phyloP scores from a whole-genome alignment of 2,113 vertebrate species.

The Polypterus senegalus region DNA sequence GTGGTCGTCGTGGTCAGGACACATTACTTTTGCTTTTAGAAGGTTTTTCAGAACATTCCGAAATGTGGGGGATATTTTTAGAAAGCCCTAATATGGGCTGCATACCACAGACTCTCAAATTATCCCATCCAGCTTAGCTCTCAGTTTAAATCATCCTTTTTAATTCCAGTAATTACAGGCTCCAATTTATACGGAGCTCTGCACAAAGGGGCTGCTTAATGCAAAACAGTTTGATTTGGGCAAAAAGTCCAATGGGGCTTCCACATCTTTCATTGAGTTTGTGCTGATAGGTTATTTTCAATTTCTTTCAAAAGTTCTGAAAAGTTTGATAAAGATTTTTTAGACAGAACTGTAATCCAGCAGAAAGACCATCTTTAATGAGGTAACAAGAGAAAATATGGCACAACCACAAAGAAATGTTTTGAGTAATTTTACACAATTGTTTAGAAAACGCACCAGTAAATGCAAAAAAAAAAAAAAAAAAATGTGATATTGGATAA shows the following conservation, averaged over 20 bases:
- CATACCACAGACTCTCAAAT: conserved; percentile 76
- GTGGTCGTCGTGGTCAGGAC: conserved; percentile 43
- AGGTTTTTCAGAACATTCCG: conserved; percentile 60
- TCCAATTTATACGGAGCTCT: conserved; percentile 64
- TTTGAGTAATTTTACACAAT: too few species aligned
- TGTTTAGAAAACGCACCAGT: too few species aligned
- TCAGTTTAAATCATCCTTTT: conserved; percentile 72
- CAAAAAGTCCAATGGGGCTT: conserved; percentile 55
- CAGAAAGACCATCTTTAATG: too few species aligned
- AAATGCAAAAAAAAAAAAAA: too few species aligned
- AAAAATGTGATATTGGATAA: too few species aligned
- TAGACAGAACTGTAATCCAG: too few species aligned
- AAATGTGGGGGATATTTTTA: conserved; percentile 64
- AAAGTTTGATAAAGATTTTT: too few species aligned
- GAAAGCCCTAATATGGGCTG: conserved; percentile 67
- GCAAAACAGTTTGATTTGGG: conserved; percentile 68
- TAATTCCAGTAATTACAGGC: conserved; percentile 74
- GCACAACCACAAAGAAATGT: too few species aligned
- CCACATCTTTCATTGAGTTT: conserved; percentile 58
- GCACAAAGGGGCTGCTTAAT: conserved; percentile 67
- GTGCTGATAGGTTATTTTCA: conserved; percentile 39
- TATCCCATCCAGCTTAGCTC: conserved; percentile 67
- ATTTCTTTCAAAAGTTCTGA: neutral
- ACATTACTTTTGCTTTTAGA: conserved; percentile 49
- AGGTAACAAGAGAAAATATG: too few species aligned